These are phyloP conservation scores for Toxotes chatareus DNA, from an alignment of 2,113 vertebrate species.

Conservation along the genomic window DNA sequence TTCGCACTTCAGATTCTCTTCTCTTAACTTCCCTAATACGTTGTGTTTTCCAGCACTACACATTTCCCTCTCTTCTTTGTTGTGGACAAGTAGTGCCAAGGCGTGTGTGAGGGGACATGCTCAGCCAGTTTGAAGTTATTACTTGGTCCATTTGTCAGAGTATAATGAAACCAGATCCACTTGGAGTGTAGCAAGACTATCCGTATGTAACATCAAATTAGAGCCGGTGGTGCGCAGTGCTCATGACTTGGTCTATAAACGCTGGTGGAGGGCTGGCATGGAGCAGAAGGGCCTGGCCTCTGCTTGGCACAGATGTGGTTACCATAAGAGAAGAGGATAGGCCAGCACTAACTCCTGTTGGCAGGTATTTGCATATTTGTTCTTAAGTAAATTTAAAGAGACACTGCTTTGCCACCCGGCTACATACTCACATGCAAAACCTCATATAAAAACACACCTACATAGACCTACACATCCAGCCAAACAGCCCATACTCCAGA, in stretches of 20 bases:
- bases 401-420: conserved; percentile 32
- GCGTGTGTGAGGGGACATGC: conserved; percentile 17
- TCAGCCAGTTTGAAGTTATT: conserved; percentile 51
- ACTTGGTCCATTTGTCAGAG: conserved; percentile 58
- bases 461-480: conserved; percentile 35
- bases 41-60: conserved; percentile 8
- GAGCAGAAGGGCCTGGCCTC: conserved; percentile 2
- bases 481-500: conserved; percentile 21
- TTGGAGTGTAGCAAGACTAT: conserved; percentile 28
- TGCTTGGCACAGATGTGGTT: conserved; percentile 50
- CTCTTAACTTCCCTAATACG: conserved; percentile 27
- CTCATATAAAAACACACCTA: conserved; percentile 53
- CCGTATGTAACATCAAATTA: conserved; percentile 34
- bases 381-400: conserved; percentile 30
- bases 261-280: conserved; percentile 24
- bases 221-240: conserved; percentile 9
- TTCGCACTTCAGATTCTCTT: conserved; percentile 17
- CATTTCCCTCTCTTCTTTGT: conserved; percentile 44
- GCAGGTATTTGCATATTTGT: conserved; percentile 34
- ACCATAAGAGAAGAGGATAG: conserved; percentile 17
- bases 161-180: conserved; percentile 55
- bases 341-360: conserved; percentile 20
- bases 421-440: conserved; percentile 44
- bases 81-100: conserved; percentile 15
- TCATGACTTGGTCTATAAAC: conserved; percentile 27